A percentile compares a stretch with the other conserved stretches of the same genome.
Evolutionary conservation across 1,140 invertebrate species (phyloP).

Genomic region (Drosophila bocqueti): DNA sequence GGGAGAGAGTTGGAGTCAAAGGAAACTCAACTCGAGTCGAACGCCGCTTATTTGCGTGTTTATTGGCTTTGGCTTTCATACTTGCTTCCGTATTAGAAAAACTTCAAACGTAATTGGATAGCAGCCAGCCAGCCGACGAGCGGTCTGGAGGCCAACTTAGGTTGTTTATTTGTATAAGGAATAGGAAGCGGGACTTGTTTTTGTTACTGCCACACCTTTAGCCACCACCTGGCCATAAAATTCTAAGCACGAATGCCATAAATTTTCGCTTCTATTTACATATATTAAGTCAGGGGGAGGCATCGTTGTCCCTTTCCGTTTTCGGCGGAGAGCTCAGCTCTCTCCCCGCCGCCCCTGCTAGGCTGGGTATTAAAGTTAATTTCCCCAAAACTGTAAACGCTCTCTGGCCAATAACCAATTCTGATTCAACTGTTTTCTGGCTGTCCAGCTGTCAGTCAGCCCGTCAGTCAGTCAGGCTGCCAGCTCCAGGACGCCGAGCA

Average conservation of each 20-base stretch:
- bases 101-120: slow-evolving; percentile 80
- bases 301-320: slow-evolving; percentile 3
- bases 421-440: slow-evolving; percentile 54
- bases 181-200: slow-evolving; percentile 27
- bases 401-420: slow-evolving; percentile 68
- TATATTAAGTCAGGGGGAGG: slow-evolving; percentile 56
- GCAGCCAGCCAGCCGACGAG: slow-evolving; percentile 17
- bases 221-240: slow-evolving; percentile 64
- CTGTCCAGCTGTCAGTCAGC: slow-evolving; percentile 34
- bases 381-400: slow-evolving; percentile 44
- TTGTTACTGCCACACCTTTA: slow-evolving; percentile 58
- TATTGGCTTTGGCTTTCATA: slow-evolving; percentile 58
- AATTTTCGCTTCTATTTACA: slow-evolving; percentile 78
- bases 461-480: slow-evolving; percentile 2
- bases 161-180: slow-evolving; percentile 41
- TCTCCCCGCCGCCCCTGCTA: slow-evolving; percentile 5
- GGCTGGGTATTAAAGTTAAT: slow-evolving; percentile 53
- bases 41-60: slow-evolving; percentile 76
- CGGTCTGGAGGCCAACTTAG: slow-evolving; percentile 20
- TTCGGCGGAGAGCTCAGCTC: background rate
- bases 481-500: slow-evolving; percentile 32
- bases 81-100: slow-evolving; percentile 45
- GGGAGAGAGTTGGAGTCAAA: background rate
- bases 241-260: slow-evolving; percentile 78
- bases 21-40: slow-evolving; percentile 35